Conservation (phyloP, 2,113 vertebrate species). For the Microcebus lehilahytsara region DNA sequence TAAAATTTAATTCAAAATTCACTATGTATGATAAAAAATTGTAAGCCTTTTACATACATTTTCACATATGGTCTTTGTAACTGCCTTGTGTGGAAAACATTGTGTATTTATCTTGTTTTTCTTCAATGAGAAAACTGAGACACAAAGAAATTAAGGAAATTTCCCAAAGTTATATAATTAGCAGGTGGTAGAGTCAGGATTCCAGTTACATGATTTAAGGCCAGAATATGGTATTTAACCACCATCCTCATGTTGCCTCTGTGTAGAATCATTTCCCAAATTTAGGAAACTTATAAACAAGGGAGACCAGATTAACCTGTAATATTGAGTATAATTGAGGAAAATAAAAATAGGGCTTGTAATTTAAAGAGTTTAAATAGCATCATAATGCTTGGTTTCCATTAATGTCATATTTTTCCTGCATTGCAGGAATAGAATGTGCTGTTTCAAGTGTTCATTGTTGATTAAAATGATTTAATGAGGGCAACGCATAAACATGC, state of each 20-base stretch:
- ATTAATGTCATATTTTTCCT: neutral
- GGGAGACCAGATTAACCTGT: neutral
- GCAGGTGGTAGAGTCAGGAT: neutral
- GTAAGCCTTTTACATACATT: neutral
- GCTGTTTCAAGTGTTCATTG: slow-evolving; percentile 17
- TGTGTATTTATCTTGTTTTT: neutral
- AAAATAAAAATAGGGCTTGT: slow-evolving; percentile 5
- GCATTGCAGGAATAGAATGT: slow-evolving; percentile 9
- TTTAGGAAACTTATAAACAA: neutral
- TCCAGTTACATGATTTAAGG: neutral
- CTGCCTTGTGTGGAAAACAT: neutral
- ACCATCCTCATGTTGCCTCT: neutral
- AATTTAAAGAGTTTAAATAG: slow-evolving; percentile 19
- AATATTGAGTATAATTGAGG: neutral
- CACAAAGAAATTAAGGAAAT: neutral
- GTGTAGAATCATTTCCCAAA: neutral
- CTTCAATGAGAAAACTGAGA: neutral
- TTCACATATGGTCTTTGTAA: neutral
- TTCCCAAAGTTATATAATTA: neutral
- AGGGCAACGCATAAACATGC: slow-evolving; percentile 6
- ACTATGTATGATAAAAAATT: neutral
- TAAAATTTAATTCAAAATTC: neutral
- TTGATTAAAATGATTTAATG: slow-evolving; percentile 58
- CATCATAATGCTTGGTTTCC: neutral
- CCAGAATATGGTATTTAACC: neutral